A percentile compares a stretch with the other conserved stretches of the same genome.
Evolutionary conservation across 2,113 vertebrate genomes (phyloP).

Genomic region (Ammodytes dubius): DNA sequence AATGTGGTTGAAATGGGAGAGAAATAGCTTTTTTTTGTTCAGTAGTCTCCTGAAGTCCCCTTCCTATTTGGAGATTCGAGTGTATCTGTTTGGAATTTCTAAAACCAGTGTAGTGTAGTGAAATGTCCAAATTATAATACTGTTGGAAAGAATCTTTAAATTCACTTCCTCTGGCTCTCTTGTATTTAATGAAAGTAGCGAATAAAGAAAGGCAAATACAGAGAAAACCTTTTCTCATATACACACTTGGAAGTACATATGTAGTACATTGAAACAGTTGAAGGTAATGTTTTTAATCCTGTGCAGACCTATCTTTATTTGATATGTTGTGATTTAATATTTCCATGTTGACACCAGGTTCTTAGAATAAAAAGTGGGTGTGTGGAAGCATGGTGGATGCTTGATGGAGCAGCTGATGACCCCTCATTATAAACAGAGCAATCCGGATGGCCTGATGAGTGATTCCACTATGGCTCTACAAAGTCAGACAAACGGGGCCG

Average conservation of each 20-base stretch:
- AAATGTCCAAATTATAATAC: neutral
- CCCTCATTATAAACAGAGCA: slow-evolving; percentile 51
- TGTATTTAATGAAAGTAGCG: neutral
- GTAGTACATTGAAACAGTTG: neutral
- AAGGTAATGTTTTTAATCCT: slow-evolving; percentile 28
- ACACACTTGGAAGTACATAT: neutral
- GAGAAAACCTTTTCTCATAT: neutral
- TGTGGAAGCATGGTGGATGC: slow-evolving; percentile 11
- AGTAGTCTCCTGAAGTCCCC: neutral
- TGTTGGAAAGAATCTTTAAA: neutral
- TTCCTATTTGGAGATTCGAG: neutral
- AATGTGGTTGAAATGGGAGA: slow-evolving; percentile 13
- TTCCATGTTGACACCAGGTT: slow-evolving; percentile 21
- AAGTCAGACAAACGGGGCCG: slow-evolving; percentile 68
- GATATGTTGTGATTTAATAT: slow-evolving; percentile 40
- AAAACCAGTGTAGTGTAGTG: too few species aligned
- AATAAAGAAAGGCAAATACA: neutral
- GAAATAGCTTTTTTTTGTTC: neutral
- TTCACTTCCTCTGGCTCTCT: neutral
- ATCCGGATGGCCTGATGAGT: slow-evolving; percentile 54
- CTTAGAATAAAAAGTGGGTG: slow-evolving; percentile 20
- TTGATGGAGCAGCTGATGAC: slow-evolving; percentile 56
- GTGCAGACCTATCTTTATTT: neutral
- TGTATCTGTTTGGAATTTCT: neutral
- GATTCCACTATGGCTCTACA: slow-evolving; percentile 62